Conservation (phyloP, 2,113 vertebrate species). For the Microtus pennsylvanicus region DNA sequence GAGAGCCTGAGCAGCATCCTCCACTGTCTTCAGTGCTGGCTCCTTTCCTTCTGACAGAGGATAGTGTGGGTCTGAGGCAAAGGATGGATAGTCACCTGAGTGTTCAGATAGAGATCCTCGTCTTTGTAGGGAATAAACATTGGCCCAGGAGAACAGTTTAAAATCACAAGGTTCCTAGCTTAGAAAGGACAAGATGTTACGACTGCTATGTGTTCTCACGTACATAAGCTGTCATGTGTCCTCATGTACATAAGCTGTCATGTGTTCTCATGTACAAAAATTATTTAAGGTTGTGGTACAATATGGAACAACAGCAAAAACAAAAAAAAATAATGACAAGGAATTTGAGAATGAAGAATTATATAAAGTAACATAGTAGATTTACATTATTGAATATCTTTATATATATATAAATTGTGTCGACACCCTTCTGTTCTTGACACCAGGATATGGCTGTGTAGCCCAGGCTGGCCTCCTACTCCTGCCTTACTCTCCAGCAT, state of each 20-base stretch:
- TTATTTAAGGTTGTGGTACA: neutral
- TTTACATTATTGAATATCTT: neutral
- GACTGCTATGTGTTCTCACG: neutral
- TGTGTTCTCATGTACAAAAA: neutral
- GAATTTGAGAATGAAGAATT: conserved; percentile 13
- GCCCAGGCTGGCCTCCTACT: neutral
- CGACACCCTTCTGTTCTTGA: neutral
- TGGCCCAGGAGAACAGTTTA: neutral
- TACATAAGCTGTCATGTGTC: no score
- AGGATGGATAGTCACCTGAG: neutral
- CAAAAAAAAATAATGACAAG: neutral
- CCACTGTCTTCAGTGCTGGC: neutral
- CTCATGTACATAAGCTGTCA: no score
- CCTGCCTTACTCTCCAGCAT: neutral
- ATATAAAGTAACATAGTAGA: neutral
- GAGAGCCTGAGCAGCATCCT: neutral
- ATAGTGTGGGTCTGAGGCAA: neutral
- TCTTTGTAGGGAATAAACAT: neutral
- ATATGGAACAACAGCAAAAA: neutral
- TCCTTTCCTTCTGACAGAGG: neutral
- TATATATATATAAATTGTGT: neutral
- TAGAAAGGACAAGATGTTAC: neutral
- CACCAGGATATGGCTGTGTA: neutral
- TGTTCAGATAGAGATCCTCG: neutral
- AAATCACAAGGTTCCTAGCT: neutral